Base-by-base conservation (phyloP, 2,888 invertebrate genomes). In the Polydrusus pterygomalis region DNA sequence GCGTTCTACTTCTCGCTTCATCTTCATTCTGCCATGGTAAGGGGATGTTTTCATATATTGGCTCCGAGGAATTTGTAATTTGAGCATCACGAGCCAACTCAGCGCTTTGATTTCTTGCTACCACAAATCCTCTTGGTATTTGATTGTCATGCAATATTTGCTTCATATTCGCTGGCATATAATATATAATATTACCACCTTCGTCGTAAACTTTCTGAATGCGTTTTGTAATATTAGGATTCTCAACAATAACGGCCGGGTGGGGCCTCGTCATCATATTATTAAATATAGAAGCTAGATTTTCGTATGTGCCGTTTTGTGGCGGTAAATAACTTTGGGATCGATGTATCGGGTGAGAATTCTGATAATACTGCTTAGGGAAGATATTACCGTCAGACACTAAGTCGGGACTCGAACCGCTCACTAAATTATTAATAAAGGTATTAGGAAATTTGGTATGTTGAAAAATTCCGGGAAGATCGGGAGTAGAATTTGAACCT, bases 401-500 rank as follows among this genome's bases (percentile, higher is more conserved):
- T 77, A 95, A 86, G 86, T 95, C 94, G 0, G 94, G 94, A 82
- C 94, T 94, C 0, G 94, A 94, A 0, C 94, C 94, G 0, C 93
- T 92, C 0, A 93, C 93, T 77, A 93, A 91, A 0, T 82, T 87
- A 78, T 85, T 85, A 49, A 87, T 82, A 77, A 86, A 86, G 38
- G 85, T 82, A 47, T 80, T 80, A 58, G 84, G 85, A 10, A 86
- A 85, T 77, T 87, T 86, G 11, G 84, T 74, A 49, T 85, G 85
- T 17, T 67, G 93, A 71, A 93, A 91, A 1, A 93, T 93, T 0
- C 92, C 92, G 0, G 96, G 95, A 71, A 96, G 86, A 86, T 96
- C 96, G 0, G 96, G 96, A 0, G 96, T 96, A 0, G 95, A 95
- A 81, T 94, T 95, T 9, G 95, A 95, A 64, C 93, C 94, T n/a